Evolutionary conservation across 2,888 invertebrate species (phyloP).

Genomic region (Cotesia congregata): DNA sequence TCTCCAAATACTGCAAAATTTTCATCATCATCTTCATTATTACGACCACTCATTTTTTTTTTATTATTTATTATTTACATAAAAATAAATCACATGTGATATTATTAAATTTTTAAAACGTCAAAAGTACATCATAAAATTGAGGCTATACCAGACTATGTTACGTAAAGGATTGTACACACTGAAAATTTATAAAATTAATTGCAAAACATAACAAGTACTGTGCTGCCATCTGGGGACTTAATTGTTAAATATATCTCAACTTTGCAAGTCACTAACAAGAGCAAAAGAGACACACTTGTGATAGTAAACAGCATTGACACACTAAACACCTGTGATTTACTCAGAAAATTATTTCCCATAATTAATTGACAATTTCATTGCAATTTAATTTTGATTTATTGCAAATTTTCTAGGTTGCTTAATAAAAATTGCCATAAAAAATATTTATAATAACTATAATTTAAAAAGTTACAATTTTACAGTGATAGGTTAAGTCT

Average conservation of each 20-base stretch:
- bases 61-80: not conserved
- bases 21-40: constrained; percentile 77
- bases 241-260: not conserved
- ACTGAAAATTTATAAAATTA: not conserved
- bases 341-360: not conserved
- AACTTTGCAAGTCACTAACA: not conserved
- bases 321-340: not conserved
- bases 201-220: not conserved
- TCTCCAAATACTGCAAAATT: constrained; percentile 83
- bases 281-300: not conserved
- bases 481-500: too few relatives aligned
- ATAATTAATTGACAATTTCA: not conserved
- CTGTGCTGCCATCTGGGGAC: not conserved
- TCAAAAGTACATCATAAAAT: not conserved
- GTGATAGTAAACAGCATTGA: too few relatives aligned
- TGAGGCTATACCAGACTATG: not conserved
- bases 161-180: not conserved
- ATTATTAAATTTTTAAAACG: not conserved
- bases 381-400: not conserved
- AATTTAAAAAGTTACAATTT: too few relatives aligned
- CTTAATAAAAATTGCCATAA: not conserved
- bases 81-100: not conserved
- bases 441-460: not conserved
- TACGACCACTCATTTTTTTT: constrained; percentile 66
- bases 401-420: not conserved